Base-by-base conservation (phyloP, 2,888 invertebrate genomes). In the Lycaena phlaeas region DNA sequence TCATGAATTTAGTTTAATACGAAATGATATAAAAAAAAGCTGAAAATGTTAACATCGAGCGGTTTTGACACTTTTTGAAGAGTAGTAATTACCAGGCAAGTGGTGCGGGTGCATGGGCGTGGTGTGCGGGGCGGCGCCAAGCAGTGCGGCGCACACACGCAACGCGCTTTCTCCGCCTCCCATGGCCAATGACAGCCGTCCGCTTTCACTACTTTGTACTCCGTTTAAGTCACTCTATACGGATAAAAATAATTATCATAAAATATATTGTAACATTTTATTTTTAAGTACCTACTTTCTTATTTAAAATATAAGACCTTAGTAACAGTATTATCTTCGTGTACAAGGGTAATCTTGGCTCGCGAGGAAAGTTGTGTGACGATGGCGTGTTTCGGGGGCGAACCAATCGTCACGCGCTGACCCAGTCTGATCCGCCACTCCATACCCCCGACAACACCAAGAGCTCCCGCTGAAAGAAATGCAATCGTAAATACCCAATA, bases 401-500 rank as follows among this genome's bases (percentile, higher is more conserved):
- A 68, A 0, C 79, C 84, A 0, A 67, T 64, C 0, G 59, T 47
- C 4, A 84, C 77, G 10, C 65, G 64, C 39, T 84, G 82, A 0
- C 85, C 85, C 1, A 82, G 46, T 12, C 85, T 59, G 14, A 76
- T 56, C 1, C 85, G 68, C 70, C 79, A 82, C 51, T 85, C 85
- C 15, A 82, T 74, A 2, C 82, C 84, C 11, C 85, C 85, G 0
- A 79, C 69, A 0, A 84, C 79, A 7, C 81, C 82, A 10, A 85
- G 56, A 0, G 78, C 81, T 15, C 85, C 85, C 28, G 78, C 85
- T 85, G 40, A n/a, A n/a, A n/a, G n/a, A n/a, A n/a, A n/a, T n/a
- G n/a, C n/a, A n/a, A n/a, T n/a, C n/a, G n/a, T n/a, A n/a, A n/a
- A n/a, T n/a, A n/a, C n/a, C n/a, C n/a, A n/a, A n/a, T n/a, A n/a